Evolutionary conservation across 2,113 vertebrate genomes (phyloP), one percentile per base, ranked within the genome.

Genomic region (Tiliqua scincoides): DNA sequence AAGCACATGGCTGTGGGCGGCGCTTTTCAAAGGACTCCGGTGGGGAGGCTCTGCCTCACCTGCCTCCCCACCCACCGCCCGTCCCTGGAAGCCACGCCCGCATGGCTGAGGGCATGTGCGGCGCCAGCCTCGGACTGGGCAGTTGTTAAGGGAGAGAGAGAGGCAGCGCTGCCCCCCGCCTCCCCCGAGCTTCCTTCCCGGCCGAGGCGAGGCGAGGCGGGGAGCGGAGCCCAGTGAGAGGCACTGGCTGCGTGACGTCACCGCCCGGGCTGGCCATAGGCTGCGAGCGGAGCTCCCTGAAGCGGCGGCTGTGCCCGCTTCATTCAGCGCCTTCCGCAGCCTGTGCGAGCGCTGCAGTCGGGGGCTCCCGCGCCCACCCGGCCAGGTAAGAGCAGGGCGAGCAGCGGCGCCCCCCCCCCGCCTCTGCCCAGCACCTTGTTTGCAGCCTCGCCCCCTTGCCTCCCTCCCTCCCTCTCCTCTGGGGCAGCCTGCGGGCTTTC

Each of bases 191-290:
- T 57, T 12, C 10, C 14, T 57, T 12, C 54, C 54, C 54, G 54
- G 54, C 62, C 27, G 68, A 48, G 75, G 35, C 43, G 43, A 4
- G 43, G 54, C 18, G 65, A 3, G 91, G 91, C 70, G 68, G 93
- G 91, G 90, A 78, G 89, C 79, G 86, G 91, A 93, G 91, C 91
- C 90, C 91, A 90, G 48, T 65, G 62, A 43, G 84, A 62, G 85
- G 91, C 88, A 63, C 92, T 71, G 92, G 91, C 94, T 82, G 94
- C 84, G 93, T 96, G 96, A 96, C 95, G 95, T 96, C 96, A 96
- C 89, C 94, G 93, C 87, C 90, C 93, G 92, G 95, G 92, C 95
- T 90, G 95, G 92, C 96, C 92, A 94, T 95, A 94, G 94, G 96
- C 96, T 95, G 94, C 79, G 91, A 90, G 94, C 93, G 93, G 91